Evolutionary conservation across 2,113 vertebrate genomes (phyloP).

Genomic region (Procavia capensis): DNA sequence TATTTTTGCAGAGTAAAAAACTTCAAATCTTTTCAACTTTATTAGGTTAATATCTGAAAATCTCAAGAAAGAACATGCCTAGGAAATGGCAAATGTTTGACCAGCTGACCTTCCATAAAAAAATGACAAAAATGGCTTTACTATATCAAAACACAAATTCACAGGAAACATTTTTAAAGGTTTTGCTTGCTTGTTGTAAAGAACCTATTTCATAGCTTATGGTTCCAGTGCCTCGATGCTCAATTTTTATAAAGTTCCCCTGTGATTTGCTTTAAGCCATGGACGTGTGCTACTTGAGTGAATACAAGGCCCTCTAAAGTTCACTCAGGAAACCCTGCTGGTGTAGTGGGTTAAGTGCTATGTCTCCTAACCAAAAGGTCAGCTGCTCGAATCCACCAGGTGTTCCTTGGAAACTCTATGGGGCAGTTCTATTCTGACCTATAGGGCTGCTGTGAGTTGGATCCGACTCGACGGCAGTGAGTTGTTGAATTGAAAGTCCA

Average conservation of each 20-base stretch:
- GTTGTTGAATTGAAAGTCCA: too few relatives aligned
- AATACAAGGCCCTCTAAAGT: not conserved
- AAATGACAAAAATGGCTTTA: conserved; percentile 3
- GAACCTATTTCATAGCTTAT: not conserved
- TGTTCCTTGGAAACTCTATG: too few relatives aligned
- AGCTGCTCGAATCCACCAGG: too few relatives aligned
- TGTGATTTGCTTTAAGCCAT: not conserved
- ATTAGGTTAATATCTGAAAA: conserved; percentile 39
- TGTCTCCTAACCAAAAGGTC: too few relatives aligned
- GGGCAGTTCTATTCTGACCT: too few relatives aligned
- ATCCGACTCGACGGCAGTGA: too few relatives aligned
- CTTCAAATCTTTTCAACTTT: conserved; percentile 19
- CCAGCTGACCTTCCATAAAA: not conserved
- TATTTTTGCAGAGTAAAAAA: not conserved
- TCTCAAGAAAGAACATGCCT: not conserved
- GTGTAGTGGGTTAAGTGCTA: too few relatives aligned
- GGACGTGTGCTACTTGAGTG: not conserved
- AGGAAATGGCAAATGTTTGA: conserved; percentile 12
- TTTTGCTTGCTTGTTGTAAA: not conserved
- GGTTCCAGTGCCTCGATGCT: not conserved
- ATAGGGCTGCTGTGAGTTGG: too few relatives aligned
- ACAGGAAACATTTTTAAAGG: not conserved
- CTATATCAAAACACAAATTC: not conserved
- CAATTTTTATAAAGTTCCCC: not conserved
- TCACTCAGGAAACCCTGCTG: not conserved